Conservation (phyloP, 2,888 invertebrate genomes). For the Chironomus riparius region DNA sequence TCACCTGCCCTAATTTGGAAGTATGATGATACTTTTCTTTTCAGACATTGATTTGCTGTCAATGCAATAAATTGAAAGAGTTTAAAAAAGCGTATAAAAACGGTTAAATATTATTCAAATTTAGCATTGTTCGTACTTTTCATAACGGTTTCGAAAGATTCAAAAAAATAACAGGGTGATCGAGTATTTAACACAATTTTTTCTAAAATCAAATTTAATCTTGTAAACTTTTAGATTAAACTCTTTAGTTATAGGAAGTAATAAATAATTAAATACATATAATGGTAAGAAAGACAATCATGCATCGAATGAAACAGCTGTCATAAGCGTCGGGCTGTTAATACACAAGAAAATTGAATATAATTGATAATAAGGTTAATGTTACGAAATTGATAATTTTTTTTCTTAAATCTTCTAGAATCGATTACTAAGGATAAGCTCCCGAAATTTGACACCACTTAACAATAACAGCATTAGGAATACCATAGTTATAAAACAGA, state of each 20-base stretch:
- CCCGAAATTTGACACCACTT: not conserved
- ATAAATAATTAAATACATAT: not conserved
- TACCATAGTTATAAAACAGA: not conserved
- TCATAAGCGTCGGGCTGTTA: not conserved
- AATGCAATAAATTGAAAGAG: no score
- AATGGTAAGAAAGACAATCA: not conserved
- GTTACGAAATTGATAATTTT: constrained; percentile 1
- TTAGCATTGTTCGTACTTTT: not conserved
- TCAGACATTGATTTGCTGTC: constrained; percentile 4
- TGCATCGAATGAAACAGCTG: not conserved
- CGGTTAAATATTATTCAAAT: not conserved
- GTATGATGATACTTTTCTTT: constrained; percentile 54
- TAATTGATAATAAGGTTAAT: not conserved
- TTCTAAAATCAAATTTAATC: not conserved
- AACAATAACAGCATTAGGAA: not conserved
- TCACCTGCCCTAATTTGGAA: constrained; percentile 57
- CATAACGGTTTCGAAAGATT: no score
- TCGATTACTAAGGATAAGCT: constrained; percentile 7
- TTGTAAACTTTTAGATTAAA: not conserved
- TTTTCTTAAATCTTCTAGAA: not conserved
- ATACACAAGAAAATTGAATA: not conserved
- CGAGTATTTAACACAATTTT: not conserved
- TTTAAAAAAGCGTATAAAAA: no score
- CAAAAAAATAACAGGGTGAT: no score
- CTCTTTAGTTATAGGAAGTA: not conserved